These are phyloP conservation scores for Corythaixoides concolor DNA, from an alignment of 2,113 vertebrate species.

Conservation along the genomic window DNA sequence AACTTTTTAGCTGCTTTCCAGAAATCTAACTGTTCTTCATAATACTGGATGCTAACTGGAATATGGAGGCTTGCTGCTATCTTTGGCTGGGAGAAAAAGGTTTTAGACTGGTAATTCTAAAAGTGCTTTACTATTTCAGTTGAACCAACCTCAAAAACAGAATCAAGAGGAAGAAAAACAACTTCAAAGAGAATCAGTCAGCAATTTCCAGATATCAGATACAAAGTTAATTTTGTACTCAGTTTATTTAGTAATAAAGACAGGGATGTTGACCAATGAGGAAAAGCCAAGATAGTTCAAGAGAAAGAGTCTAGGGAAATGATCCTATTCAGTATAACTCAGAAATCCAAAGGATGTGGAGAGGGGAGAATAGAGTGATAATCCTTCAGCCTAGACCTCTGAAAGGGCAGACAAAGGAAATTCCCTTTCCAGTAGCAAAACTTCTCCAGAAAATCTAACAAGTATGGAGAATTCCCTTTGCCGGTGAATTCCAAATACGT, in stretches of 20 bases:
- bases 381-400: background rate
- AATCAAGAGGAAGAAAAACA: background rate
- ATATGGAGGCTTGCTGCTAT: background rate
- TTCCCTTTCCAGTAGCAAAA: background rate
- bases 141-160: background rate
- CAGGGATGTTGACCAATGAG: background rate
- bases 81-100: background rate
- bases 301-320: background rate
- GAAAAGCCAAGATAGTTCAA: background rate
- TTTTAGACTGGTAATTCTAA: background rate
- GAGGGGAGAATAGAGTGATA: rapidly evolving
- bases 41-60: background rate
- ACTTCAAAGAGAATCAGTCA: background rate
- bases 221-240: background rate
- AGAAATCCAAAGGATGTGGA: background rate
- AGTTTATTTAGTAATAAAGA: background rate
- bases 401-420: background rate
- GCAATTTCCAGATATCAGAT: background rate
- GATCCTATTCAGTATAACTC: background rate
- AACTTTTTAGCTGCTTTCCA: background rate
- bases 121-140: background rate
- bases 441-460: background rate
- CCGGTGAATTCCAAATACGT: background rate
- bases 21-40: background rate
- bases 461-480: background rate